Percentiles rank a stretch among this genome's conserved stretches.
Evolutionary conservation across 2,113 vertebrate genomes (phyloP).

Genomic region (Mola mola): DNA sequence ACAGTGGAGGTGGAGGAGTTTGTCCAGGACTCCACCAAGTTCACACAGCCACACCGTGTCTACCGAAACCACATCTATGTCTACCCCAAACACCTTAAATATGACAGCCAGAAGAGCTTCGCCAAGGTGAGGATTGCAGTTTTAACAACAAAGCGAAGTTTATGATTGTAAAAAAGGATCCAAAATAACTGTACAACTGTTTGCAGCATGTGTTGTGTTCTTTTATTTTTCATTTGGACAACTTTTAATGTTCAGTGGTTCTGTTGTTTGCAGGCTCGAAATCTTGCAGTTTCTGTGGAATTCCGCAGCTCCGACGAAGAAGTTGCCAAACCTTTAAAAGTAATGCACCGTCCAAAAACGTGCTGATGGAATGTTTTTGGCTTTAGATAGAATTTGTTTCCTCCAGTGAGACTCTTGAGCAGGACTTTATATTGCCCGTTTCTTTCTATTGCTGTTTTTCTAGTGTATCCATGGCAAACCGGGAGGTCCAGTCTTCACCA

Average conservation of each 20-base stretch:
- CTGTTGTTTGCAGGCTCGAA: conserved; percentile 88
- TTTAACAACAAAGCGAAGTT: not conserved
- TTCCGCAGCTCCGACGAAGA: conserved; percentile 95
- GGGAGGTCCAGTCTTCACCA: conserved; percentile 90
- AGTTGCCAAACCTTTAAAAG: conserved; percentile 90
- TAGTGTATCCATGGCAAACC: conserved; percentile 98
- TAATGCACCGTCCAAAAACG: conserved; percentile 58
- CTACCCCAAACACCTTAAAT: conserved; percentile 97
- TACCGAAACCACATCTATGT: conserved; percentile 99
- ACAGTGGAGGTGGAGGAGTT: conserved; percentile 97
- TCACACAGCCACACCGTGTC: conserved; percentile 90
- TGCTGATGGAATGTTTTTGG: conserved; percentile 5
- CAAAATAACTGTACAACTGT: not conserved
- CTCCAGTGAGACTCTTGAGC: not conserved
- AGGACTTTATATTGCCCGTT: not conserved
- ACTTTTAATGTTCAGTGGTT: conserved; percentile 23
- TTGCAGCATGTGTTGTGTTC: not conserved
- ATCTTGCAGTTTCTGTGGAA: conserved; percentile 93
- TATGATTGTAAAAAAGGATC: too few relatives aligned
- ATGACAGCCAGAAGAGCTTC: conserved; percentile 97
- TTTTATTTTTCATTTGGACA: conserved; percentile 3
- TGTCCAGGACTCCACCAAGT: conserved; percentile 90
- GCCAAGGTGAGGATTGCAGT: conserved; percentile 85
- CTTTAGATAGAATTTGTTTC: not conserved
- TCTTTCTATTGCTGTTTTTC: conserved; percentile 14